Conservation (phyloP, 2,797 vertebrate species). For the Hybognathus amarus region DNA sequence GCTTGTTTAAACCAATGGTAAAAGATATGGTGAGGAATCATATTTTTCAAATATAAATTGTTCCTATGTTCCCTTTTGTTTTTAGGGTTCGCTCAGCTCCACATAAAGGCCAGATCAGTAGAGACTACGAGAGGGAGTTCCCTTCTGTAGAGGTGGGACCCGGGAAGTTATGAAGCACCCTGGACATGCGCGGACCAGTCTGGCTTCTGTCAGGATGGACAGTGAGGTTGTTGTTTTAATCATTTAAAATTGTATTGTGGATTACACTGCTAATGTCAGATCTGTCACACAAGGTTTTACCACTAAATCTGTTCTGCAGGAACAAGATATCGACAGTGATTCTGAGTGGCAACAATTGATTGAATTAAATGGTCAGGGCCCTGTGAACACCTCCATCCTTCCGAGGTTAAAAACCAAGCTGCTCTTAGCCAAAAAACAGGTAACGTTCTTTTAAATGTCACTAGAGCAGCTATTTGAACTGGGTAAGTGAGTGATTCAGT, state of each 20-base stretch:
- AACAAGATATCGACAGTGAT: conserved; percentile 82
- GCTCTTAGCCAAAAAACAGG: conserved; percentile 78
- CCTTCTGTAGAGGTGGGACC: conserved; percentile 69
- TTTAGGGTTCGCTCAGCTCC: conserved; percentile 42
- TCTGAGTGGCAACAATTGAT: conserved; percentile 81
- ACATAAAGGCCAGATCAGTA: conserved; percentile 79
- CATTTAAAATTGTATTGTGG: not conserved
- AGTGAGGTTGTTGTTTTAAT: conserved; percentile 71
- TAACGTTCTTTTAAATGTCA: conserved; percentile 55
- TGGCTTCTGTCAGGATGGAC: conserved; percentile 63
- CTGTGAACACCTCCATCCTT: conserved; percentile 70
- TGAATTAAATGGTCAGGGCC: conserved; percentile 67
- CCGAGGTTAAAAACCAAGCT: conserved; percentile 75
- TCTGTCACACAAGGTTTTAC: not conserved
- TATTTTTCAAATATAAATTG: not conserved
- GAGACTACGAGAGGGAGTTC: conserved; percentile 80
- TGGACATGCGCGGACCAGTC: conserved; percentile 50
- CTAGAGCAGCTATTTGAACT: not conserved
- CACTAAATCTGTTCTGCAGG: conserved; percentile 68
- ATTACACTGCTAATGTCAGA: not conserved
- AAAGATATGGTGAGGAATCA: not conserved
- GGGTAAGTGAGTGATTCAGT: not conserved
- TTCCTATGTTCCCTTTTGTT: not conserved
- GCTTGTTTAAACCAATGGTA: not conserved
- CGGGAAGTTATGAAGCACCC: conserved; percentile 53